Base-by-base conservation (phyloP, 2,113 vertebrate genomes). In the Grammomys surdaster region DNA sequence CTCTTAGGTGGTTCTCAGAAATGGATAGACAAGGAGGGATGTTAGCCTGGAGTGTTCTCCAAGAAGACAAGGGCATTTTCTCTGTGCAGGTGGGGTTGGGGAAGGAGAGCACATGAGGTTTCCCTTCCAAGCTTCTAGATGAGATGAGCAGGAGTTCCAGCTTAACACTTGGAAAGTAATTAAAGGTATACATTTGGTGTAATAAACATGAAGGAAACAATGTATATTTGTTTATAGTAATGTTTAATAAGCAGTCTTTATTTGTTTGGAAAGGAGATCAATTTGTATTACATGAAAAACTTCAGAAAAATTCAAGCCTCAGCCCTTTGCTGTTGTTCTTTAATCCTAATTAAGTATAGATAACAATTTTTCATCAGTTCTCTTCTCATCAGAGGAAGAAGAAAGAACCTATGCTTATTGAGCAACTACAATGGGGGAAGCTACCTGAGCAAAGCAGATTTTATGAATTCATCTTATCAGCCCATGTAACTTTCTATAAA, bases 291-390 rank as follows among this genome's bases (percentile, higher is more conserved):
- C 46, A 67, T 58, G 22, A 72, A 78, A 75, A 91, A 5, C 46
- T 95, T 75, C 6, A 28, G 69, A 95, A 48, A 69, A 93, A 63
- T 85, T 91, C 36, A 89, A n/a, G 3, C 70, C 24, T 48, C 73
- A 90, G 24, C 3, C 40, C 72, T 87, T 88, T 58, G 13, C 33
- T 63, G 11, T n/a, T 84, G 24, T 67, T 88, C 56, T 87, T 76
- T 70, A 80, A 85, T 63, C 75, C 9, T 36, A 93, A 46, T 63
- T 63, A 76, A 76, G 13, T 90, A 36, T 54, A 70, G 28, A 11
- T n/a, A 36, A 12, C 3, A 31, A 46, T 33, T 69, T 22, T 1
- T 56, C 24, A 58, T 58, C 24, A 89, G n/a, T 43, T 56, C 20
- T 10, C 43, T 90, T 92, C 31, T 90, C 43, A 86, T 80, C 46